Evolutionary conservation across 2,797 vertebrate genomes (phyloP).

Genomic region (Sebastes oblongus): DNA sequence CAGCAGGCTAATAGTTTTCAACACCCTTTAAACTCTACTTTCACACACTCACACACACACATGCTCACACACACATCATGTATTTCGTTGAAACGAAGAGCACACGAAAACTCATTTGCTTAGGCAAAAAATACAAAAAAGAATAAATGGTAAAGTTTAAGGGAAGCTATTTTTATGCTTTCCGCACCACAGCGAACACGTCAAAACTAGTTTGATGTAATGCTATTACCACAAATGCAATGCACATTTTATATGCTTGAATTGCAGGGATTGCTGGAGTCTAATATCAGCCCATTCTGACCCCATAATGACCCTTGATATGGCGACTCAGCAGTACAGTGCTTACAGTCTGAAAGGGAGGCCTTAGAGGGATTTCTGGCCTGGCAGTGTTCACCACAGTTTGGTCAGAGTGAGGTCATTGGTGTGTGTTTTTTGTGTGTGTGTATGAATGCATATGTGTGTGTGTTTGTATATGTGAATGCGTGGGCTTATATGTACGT

Average conservation of each 20-base stretch:
- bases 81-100: conserved; percentile 9
- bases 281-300: conserved; percentile 53
- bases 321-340: conserved; percentile 68
- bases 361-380: conserved; percentile 71
- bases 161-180: conserved; percentile 52
- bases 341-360: conserved; percentile 68
- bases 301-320: conserved; percentile 68
- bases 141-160: conserved; percentile 7
- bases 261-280: conserved; percentile 60
- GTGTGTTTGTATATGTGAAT: conserved; percentile 32
- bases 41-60: conserved; percentile 37
- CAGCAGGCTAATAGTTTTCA: conserved; percentile 82
- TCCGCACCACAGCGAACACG: conserved; percentile 43
- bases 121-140: conserved; percentile 24
- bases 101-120: conserved; percentile 22
- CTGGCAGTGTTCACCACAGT: conserved; percentile 57
- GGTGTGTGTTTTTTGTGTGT: conserved; percentile 21
- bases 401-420: conserved; percentile 66
- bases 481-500: conserved; percentile 43
- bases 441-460: neutral
- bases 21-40: conserved; percentile 77
- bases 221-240: conserved; percentile 39
- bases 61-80: neutral
- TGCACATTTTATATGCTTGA: conserved; percentile 63
- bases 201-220: conserved; percentile 54